Evolutionary conservation across 2,888 invertebrate species (phyloP).

Genomic region (Zygaena filipendulae): DNA sequence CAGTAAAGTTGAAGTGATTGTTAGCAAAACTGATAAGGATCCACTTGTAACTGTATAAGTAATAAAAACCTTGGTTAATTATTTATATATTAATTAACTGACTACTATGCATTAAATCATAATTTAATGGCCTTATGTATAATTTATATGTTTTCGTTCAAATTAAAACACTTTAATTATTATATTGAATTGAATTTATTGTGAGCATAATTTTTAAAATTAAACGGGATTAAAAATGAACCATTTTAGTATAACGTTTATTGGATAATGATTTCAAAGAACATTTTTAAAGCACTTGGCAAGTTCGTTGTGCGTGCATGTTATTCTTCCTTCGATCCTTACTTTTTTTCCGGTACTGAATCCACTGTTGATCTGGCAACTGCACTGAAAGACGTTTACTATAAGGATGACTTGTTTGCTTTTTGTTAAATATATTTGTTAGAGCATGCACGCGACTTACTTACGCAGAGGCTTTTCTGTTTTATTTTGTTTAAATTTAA

Average conservation of each 20-base stretch:
- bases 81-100: neutral
- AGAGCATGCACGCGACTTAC: slow-evolving; percentile 49
- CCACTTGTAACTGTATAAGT: slow-evolving; percentile 77
- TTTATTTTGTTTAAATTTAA: slow-evolving; percentile 32
- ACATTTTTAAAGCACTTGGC: slow-evolving; percentile 43
- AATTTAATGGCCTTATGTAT: too few species aligned
- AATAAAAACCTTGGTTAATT: slow-evolving; percentile 7
- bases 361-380: slow-evolving; percentile 41
- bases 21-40: slow-evolving; percentile 81
- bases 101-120: too few species aligned
- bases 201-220: too few species aligned
- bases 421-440: slow-evolving; percentile 36
- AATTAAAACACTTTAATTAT: too few species aligned
- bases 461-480: slow-evolving; percentile 53
- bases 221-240: too few species aligned
- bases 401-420: slow-evolving; percentile 22
- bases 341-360: too few species aligned
- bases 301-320: slow-evolving; percentile 50
- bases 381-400: slow-evolving; percentile 58
- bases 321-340: too few species aligned
- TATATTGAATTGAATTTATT: too few species aligned
- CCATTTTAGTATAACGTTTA: too few species aligned
- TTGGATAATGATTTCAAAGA: too few species aligned
- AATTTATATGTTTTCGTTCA: too few species aligned
- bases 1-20: slow-evolving; percentile 69